These are phyloP conservation scores for Pempheris klunzingeri DNA, from an alignment of 2,797 vertebrate genomes.

Conservation along the genomic window DNA sequence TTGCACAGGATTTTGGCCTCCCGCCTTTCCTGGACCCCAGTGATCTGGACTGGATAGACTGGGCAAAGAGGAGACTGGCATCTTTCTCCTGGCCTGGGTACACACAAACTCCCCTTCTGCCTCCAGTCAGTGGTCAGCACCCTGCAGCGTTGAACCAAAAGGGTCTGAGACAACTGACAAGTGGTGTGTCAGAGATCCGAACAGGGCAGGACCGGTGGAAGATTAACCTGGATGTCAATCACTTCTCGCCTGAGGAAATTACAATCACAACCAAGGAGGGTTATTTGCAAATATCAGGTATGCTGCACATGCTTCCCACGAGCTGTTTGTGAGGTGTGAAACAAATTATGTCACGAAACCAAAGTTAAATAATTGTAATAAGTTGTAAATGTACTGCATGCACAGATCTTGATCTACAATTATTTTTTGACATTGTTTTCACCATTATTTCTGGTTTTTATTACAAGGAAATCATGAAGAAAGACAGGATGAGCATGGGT, in stretches of 20 bases:
- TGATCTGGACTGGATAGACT: slow-evolving; percentile 82
- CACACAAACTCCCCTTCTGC: slow-evolving; percentile 63
- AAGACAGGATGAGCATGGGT: slow-evolving; percentile 79
- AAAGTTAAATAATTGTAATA: neutral
- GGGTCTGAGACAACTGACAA: slow-evolving; percentile 42
- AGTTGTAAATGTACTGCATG: neutral
- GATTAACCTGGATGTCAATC: slow-evolving; percentile 81
- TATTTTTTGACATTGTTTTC: neutral
- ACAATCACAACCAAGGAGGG: slow-evolving; percentile 80
- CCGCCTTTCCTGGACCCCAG: slow-evolving; percentile 79
- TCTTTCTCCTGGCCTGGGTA: slow-evolving; percentile 73
- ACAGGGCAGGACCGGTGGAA: slow-evolving; percentile 79
- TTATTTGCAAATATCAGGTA: slow-evolving; percentile 84
- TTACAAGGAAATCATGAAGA: slow-evolving; percentile 81
- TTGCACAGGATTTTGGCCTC: slow-evolving; percentile 79
- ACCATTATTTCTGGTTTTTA: slow-evolving; percentile 1
- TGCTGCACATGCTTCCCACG: neutral
- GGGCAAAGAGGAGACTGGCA: slow-evolving; percentile 77
- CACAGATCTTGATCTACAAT: neutral
- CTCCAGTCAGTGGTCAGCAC: slow-evolving; percentile 48
- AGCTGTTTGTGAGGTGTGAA: neutral
- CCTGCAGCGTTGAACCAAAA: slow-evolving; percentile 14
- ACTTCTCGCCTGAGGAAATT: slow-evolving; percentile 83
- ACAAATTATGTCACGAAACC: neutral
- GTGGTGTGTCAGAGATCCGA: slow-evolving; percentile 77